Base-by-base conservation (phyloP, 2,113 vertebrate species). In the Leuciscus idus region DNA sequence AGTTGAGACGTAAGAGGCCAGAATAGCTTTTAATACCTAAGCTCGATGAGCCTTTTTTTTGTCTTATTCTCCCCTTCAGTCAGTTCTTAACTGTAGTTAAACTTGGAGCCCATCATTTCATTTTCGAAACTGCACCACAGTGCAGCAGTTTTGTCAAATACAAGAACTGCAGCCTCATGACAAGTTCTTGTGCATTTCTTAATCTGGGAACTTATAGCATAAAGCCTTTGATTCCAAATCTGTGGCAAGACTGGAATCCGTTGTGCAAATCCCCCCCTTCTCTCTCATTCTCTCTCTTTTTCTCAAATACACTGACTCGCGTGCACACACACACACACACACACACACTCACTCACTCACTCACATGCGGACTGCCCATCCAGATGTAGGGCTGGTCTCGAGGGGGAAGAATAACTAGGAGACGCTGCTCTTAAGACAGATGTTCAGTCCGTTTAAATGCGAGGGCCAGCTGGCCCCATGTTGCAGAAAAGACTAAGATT, bases 171-270 rank as follows among this genome's bases (percentile, higher is more conserved):
- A 68, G 52, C 66, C 85, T 62, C 50, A 68, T 80, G 77, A 81
- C 78, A 50, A 81, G 77, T 81, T 88, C 62, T 85, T 52, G 72
- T 82, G 72, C 77, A 86, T 84, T 85, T 91, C 88, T 89, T 94
- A 90, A 90, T 92, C 87, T 92, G 88, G 81, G 88, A 88, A 79
- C 90, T 90, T 92, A 93, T 92, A 91, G 90, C 89, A 89, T 89
- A 91, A 90, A 87, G 88, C 91, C 89, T 92, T 91, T 92, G 90
- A 93, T 88, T 92, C 84, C 84, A 90, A 90, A 91, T 91, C 91
- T 90, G 86, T 15, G 7, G 88, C 39, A 83, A 75, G 78, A 21
- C 36, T 66, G 66, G 76, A 48, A 89, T 84, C 59, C 48, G 48
- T 11, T 13, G 70, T 46, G 68, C 81, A 62, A 36, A 87, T 88